phyloP scores from a whole-genome alignment of 2,888 invertebrate species.

The Synergus umbraculus region DNA sequence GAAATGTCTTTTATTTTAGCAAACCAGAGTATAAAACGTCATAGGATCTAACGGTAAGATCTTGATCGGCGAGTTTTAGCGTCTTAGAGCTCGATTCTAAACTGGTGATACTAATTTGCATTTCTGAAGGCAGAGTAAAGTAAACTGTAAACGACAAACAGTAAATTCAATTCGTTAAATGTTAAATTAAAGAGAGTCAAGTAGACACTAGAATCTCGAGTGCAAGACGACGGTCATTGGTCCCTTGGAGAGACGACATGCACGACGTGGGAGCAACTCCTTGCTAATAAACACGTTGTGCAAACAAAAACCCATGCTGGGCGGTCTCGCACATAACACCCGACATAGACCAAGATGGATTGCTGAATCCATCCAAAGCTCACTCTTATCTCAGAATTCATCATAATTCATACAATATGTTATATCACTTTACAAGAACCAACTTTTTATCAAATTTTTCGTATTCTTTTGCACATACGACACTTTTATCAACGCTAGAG shows the following conservation, averaged over 20 bases:
- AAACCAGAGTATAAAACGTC: conserved; percentile 19
- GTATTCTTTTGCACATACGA: too few relatives aligned
- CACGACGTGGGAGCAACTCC: conserved; percentile 20
- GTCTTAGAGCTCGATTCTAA: conserved; percentile 26
- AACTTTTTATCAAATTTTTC: too few relatives aligned
- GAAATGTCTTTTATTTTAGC: background rate
- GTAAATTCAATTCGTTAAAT: conserved; percentile 36
- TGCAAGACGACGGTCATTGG: conserved; percentile 29
- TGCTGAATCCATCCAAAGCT: conserved; percentile 20
- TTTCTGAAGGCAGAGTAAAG: conserved; percentile 27
- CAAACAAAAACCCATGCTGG: conserved; percentile 42
- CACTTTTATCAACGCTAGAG: too few relatives aligned
- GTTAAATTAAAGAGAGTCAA: conserved; percentile 27
- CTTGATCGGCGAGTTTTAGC: conserved; percentile 35
- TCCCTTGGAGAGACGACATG: conserved; percentile 17
- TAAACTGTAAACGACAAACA: conserved; percentile 38
- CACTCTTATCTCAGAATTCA: conserved; percentile 8
- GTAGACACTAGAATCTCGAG: conserved; percentile 9
- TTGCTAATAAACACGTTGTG: conserved; percentile 35
- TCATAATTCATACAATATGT: conserved; percentile 9
- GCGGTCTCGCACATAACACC: conserved; percentile 37
- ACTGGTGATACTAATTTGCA: conserved; percentile 26
- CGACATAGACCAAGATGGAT: conserved; percentile 38
- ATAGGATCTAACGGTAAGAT: conserved; percentile 16
- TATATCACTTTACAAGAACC: background rate